phyloP scores from a whole-genome alignment of 2,797 vertebrate species.

The Lepilemur ruficaudatus region DNA sequence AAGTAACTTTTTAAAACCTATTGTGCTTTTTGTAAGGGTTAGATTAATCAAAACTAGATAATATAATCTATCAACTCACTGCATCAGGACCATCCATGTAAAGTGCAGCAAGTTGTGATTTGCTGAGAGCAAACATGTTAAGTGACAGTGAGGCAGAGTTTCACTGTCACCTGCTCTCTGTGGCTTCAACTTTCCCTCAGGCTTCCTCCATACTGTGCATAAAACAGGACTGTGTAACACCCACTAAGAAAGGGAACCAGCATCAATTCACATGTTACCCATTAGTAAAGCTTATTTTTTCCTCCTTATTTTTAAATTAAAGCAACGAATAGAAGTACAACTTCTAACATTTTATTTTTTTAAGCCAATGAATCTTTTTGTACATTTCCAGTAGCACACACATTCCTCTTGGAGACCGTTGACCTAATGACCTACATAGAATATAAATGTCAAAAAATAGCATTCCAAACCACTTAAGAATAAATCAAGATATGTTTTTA shows the following conservation, averaged over 20 bases:
- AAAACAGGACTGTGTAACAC: background rate
- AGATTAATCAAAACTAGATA: background rate
- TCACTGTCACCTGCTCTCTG: rapidly evolving
- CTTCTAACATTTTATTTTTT: background rate
- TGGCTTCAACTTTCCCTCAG: background rate
- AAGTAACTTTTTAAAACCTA: background rate
- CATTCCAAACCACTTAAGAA: background rate
- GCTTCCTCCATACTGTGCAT: no score
- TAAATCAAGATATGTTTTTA: background rate
- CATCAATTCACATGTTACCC: background rate
- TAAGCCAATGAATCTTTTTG: background rate
- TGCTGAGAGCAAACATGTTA: background rate
- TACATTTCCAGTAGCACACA: background rate
- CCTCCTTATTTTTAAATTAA: background rate
- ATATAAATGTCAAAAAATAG: background rate
- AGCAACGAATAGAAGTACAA: background rate
- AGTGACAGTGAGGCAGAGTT: no score
- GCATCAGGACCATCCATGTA: background rate
- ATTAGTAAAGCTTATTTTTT: background rate
- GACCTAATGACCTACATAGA: background rate
- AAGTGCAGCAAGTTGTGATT: background rate
- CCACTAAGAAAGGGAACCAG: background rate
- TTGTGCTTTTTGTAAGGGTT: background rate
- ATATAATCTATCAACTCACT: background rate
- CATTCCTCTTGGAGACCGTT: background rate